A percentile compares a stretch with the other conserved stretches of the same genome.
Evolutionary conservation across 64 coral and sea anemone genomes (phyloP).

Genomic region (Hydrozoanthus tunicans): DNA sequence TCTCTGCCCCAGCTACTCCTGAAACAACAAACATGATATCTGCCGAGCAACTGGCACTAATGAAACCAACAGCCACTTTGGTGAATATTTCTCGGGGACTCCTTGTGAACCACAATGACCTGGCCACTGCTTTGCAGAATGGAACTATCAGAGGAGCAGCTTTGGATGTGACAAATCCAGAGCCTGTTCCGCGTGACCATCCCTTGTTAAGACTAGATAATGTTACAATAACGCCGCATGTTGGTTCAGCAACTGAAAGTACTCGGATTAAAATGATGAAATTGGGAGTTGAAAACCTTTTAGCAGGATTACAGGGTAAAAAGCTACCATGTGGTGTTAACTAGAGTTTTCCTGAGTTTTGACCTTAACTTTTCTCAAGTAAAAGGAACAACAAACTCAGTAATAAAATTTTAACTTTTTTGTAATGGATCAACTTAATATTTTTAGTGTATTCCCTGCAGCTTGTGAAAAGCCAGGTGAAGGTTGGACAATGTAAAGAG

Average conservation of each 20-base stretch:
- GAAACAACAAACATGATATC: constrained; percentile 63
- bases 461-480: too few relatives aligned
- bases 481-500: too few relatives aligned
- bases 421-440: too few relatives aligned
- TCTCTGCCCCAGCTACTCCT: constrained; percentile 34
- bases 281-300: constrained; percentile 14
- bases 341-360: not conserved
- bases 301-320: constrained; percentile 12
- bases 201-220: constrained; percentile 61
- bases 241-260: constrained; percentile 25
- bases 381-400: too few relatives aligned
- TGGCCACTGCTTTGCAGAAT: constrained; percentile 62
- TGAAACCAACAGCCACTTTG: constrained; percentile 68
- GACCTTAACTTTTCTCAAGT: too few relatives aligned
- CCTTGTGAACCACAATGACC: constrained; percentile 63
- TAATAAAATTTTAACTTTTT: too few relatives aligned
- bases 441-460: too few relatives aligned
- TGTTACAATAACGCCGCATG: constrained; percentile 66
- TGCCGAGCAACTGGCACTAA: constrained; percentile 41
- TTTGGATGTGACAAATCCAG: constrained; percentile 61
- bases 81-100: constrained; percentile 61
- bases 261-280: constrained; percentile 50
- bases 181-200: constrained; percentile 58
- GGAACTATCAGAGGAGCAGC: constrained; percentile 60
- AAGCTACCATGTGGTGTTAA: constrained; percentile 31